Base-by-base conservation (phyloP, 2,797 vertebrate species). In the Lepus townsendii region DNA sequence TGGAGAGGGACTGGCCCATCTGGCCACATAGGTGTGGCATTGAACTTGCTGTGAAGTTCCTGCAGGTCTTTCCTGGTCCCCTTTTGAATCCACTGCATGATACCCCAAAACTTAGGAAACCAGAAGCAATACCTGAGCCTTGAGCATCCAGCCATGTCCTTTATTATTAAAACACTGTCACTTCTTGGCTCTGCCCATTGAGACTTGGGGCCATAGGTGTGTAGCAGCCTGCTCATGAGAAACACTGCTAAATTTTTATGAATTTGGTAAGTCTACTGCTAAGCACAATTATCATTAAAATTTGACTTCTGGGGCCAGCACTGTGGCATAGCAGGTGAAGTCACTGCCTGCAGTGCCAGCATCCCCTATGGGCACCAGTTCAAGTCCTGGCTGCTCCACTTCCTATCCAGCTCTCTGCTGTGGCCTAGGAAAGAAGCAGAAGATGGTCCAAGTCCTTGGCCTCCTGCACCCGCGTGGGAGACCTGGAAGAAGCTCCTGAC, bases 241-340 rank as follows among this genome's bases (percentile, higher is more conserved):
- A 82, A 0, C 0, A 35, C 19, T 19, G 57, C 19, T 62, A 65
- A 38, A 62, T 60, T 65, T 72, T 66, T 35, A 32, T 10, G 4
- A 35, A 27, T 83, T 79, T 32, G 13, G n/a, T 57, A 20, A 71
- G 50, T 52, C n/a, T 24, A 14, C 76, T 88, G 22, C 30, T 68
- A 60, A 88, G 62, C 14, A 88, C 7, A 79, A 32, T 2, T 16
- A 76, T 35, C 42, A 80, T n/a, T 91, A 42, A 91, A 95, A 84
- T 35, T 75, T 69, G 9, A 47, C 42, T 47, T 47, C 42, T 47
- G 42, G 42, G 42, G 42, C 42, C 42, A 47, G 8, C 42, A 8
- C 42, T 47, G 42, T 47, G 42, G 42, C 42, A 47, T 47, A 47
- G 42, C 9, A 8, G 42, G 42, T 47, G 42, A 47, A 47, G 42